phyloP scores from a whole-genome alignment of 2,888 invertebrate genomes.

The Aromia moschata region DNA sequence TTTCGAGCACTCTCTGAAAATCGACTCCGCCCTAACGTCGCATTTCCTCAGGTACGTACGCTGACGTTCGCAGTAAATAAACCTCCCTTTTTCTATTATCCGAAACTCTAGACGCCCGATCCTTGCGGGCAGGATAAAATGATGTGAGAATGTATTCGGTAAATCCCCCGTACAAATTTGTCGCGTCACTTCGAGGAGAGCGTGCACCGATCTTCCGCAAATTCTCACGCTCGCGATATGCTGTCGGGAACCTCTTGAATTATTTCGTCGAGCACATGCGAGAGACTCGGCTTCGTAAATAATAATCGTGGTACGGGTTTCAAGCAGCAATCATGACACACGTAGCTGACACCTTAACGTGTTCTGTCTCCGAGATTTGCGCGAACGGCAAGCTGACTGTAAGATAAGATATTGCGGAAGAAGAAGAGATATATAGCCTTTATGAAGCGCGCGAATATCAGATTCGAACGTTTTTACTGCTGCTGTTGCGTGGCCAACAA shows the following conservation, averaged over 20 bases:
- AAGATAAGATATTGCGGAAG: background rate
- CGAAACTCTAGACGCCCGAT: background rate
- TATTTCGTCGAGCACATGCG: conserved; percentile 9
- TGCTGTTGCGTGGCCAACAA: background rate
- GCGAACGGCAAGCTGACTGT: background rate
- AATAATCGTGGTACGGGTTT: conserved; percentile 26
- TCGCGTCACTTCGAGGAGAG: background rate
- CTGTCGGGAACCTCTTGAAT: conserved; percentile 26
- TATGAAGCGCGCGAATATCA: background rate
- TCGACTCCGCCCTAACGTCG: background rate
- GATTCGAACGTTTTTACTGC: background rate
- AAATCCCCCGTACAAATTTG: conserved; percentile 2
- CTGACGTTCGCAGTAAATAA: background rate
- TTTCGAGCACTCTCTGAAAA: background rate
- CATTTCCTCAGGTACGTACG: background rate
- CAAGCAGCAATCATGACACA: conserved; percentile 24
- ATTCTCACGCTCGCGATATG: background rate
- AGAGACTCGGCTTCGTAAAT: conserved; percentile 20
- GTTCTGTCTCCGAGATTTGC: conserved; percentile 22
- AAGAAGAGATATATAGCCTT: background rate
- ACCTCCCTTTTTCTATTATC: background rate
- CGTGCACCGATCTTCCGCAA: background rate
- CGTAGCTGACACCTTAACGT: conserved; percentile 20
- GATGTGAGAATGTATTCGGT: conserved; percentile 7
- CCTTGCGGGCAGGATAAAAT: conserved; percentile 3